phyloP scores from a whole-genome alignment of 2,113 vertebrate genomes.

The Turnix velox region DNA sequence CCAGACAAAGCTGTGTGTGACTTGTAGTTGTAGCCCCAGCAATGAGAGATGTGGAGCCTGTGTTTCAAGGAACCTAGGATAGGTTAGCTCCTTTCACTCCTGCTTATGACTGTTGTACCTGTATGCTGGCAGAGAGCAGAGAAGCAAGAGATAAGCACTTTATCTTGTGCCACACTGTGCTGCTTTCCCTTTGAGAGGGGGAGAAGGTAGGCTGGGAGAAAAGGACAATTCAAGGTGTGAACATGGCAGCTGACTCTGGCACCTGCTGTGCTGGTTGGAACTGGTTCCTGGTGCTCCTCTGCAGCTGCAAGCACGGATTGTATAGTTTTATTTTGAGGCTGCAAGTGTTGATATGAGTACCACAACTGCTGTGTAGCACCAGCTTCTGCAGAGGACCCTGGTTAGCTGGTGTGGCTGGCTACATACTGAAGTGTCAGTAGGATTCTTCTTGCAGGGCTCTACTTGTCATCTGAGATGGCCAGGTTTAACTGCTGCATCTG shows the following conservation, averaged over 20 bases:
- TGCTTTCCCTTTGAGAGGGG: neutral
- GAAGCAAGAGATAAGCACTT: neutral
- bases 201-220: neutral
- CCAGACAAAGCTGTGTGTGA: neutral
- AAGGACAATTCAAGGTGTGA: neutral
- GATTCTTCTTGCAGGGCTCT: neutral
- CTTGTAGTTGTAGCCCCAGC: neutral
- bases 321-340: neutral
- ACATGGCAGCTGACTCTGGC: neutral
- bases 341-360: neutral
- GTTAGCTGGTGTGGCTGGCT: neutral
- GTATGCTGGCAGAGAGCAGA: neutral
- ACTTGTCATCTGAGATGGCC: neutral
- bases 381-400: neutral
- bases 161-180: neutral
- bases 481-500: neutral
- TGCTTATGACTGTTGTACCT: rapidly evolving
- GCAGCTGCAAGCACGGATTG: neutral
- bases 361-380: neutral
- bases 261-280: neutral
- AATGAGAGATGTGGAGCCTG: neutral
- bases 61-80: neutral
- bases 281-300: neutral
- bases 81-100: neutral
- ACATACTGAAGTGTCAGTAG: neutral